A percentile compares a stretch with the other conserved stretches of the same genome.
Conservation (phyloP, 2,888 invertebrate genomes). For the Cephus rjabovi region DNA sequence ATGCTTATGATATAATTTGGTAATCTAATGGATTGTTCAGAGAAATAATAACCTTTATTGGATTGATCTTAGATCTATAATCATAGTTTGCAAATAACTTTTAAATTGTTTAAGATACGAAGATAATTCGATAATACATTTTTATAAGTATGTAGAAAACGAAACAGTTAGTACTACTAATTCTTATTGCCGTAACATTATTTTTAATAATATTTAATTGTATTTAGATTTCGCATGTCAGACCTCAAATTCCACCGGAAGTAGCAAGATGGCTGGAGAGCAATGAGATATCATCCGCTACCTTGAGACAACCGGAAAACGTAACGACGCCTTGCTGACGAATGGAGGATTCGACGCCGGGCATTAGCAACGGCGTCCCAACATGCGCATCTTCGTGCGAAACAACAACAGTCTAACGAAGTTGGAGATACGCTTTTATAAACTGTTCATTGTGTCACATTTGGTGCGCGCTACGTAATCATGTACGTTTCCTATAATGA, state of each 20-base stretch:
- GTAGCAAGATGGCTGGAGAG: slow-evolving; percentile 78
- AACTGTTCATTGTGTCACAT: neutral
- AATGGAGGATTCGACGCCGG: slow-evolving; percentile 40
- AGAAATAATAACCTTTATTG: neutral
- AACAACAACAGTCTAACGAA: slow-evolving; percentile 44
- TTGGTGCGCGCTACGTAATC: neutral
- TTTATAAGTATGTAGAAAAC: too few species aligned
- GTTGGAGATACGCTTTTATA: slow-evolving; percentile 1
- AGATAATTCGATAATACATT: neutral
- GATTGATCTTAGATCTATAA: too few species aligned
- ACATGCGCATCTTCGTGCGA: slow-evolving; percentile 36
- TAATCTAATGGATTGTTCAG: neutral
- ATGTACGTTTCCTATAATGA: neutral
- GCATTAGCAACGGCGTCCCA: slow-evolving; percentile 38
- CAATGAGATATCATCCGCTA: slow-evolving; percentile 78
- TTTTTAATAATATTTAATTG: neutral
- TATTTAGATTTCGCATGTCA: slow-evolving; percentile 56
- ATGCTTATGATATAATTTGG: neutral
- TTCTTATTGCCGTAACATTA: too few species aligned
- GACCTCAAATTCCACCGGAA: slow-evolving; percentile 75
- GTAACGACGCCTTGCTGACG: slow-evolving; percentile 53
- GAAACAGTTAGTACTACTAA: too few species aligned
- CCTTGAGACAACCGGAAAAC: slow-evolving; percentile 66
- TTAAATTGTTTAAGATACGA: neutral
- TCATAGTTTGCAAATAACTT: neutral